Base-by-base conservation (phyloP, 2,113 vertebrate species). In the Bubalus kerabau region DNA sequence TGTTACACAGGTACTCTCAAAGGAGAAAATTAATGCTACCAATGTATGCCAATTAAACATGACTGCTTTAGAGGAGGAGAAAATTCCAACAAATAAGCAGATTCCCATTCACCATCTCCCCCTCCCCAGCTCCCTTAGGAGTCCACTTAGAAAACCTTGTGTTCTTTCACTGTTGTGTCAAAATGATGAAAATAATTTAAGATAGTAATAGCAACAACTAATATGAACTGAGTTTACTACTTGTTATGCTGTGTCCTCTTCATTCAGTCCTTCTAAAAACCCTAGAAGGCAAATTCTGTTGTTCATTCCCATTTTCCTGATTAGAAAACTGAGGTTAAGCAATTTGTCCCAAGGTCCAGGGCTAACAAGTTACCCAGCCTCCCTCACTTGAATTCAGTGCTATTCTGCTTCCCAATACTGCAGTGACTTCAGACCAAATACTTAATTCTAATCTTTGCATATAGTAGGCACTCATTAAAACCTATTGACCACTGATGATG, bases 1-100 rank as follows among this genome's bases (percentile, higher is more conserved):
- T 87, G 86, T 93, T 97, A 81, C 78, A 43, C 11, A 17, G 94
- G 28, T 94, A 17, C 76, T 94, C 60, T 91, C 78, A 19, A 19
- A 93, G 85, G 91, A 95, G 67, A 83, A 67, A 67, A 85, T 80
- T 40, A 93, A 96, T 81, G 62, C 83, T 74, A 78, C 62, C 83
- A 46, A 7, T 3, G 10, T 80, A 54, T 28, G 67, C 89, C 89
- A 52, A 9, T 94, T 81, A 89, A 84, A 74, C 23, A n/a, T n/a
- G 48, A 36, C 50, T 64, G 46, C 82, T 80, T 80, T 24, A 14
- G 74, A 83, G 74, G 30, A 82, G 17, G 85, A 93, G 56, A 67
- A 52, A 46, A 60, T 81, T 80, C 91, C 48, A 84, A 15, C 87
- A 86, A 87, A 64, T 48, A 30, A 92, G 64, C 76, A 80, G 46